Base-by-base conservation (phyloP, 2,797 vertebrate species). In the Meda fulgida region DNA sequence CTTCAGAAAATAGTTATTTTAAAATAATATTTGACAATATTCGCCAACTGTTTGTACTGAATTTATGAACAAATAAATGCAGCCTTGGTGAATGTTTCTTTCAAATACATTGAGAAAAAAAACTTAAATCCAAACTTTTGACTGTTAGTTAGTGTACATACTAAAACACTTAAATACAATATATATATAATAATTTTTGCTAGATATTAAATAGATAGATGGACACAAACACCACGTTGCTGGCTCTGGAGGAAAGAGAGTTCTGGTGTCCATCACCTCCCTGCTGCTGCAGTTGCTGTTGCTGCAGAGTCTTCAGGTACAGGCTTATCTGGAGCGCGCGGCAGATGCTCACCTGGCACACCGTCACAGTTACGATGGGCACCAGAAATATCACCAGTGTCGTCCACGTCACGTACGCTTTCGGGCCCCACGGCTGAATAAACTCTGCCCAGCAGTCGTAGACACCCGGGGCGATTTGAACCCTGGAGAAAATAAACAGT, bases 361-460 rank as follows among this genome's bases (percentile, higher is more conserved):
- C 93, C 66, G 93, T 88, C 75, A 96, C 91, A 0, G 90, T 89
- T n/a, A 94, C 18, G 16, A 94, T 29, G 2, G 95, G 95, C 81
- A 95, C 73, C 2, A 94, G 88, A 65, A 95, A 96, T 6, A 96
- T 93, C n/a, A 93, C 92, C 77, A 95, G 72, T 0, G 95, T 94
- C 0, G 92, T 95, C 95, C 95, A 96, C 3, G 95, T 96, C 46
- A 96, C 94, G 89, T 96, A 96, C 1, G 92, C 93, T 89, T 89
- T 92, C 26, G 83, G 89, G 9, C 95, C 95, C 95, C 95, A 96
- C 1, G 95, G 95, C 81, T 89, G 70, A 19, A 94, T 84, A 84
- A 96, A 95, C 85, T 92, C 77, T 1, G 92, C 95, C 94, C 94
- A 96, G 85, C 95, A 96, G 83, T 96, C 95, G 86, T 92, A 93